Evolutionary conservation across 2,113 vertebrate species (phyloP).

Genomic region (Bufo bufo): DNA sequence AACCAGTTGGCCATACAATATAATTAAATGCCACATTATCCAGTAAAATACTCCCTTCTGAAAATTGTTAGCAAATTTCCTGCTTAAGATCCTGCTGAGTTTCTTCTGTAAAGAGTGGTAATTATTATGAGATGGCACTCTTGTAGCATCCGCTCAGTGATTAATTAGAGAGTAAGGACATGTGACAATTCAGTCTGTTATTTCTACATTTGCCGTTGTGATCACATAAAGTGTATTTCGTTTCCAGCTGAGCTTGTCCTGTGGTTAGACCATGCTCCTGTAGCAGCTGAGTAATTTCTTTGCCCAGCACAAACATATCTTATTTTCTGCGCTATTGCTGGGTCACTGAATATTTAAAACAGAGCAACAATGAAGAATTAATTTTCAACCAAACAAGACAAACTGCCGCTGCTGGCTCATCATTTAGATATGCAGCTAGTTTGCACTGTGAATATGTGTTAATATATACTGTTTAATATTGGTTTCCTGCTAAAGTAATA

Average conservation of each 20-base stretch:
- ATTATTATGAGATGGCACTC: constrained; percentile 40
- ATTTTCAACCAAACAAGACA: constrained; percentile 46
- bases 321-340: constrained; percentile 44
- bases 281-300: constrained; percentile 49
- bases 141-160: constrained; percentile 32
- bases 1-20: constrained; percentile 15
- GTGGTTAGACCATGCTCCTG: constrained; percentile 17
- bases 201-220: constrained; percentile 51
- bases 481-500: not conserved
- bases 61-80: constrained; percentile 48
- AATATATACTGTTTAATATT: not conserved
- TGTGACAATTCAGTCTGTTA: constrained; percentile 56
- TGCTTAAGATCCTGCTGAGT: constrained; percentile 31
- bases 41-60: constrained; percentile 33
- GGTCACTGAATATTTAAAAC: constrained; percentile 57
- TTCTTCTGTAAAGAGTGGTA: constrained; percentile 40
- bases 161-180: constrained; percentile 49
- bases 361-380: constrained; percentile 35
- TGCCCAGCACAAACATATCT: constrained; percentile 28
- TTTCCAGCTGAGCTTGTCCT: constrained; percentile 53
- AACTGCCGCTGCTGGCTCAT: constrained; percentile 19
- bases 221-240: constrained; percentile 44
- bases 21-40: constrained; percentile 40
- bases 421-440: not conserved
- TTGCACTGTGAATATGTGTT: not conserved